Conservation (phyloP, 1,140 invertebrate genomes). For the Caenorhabditis briggsae region DNA sequence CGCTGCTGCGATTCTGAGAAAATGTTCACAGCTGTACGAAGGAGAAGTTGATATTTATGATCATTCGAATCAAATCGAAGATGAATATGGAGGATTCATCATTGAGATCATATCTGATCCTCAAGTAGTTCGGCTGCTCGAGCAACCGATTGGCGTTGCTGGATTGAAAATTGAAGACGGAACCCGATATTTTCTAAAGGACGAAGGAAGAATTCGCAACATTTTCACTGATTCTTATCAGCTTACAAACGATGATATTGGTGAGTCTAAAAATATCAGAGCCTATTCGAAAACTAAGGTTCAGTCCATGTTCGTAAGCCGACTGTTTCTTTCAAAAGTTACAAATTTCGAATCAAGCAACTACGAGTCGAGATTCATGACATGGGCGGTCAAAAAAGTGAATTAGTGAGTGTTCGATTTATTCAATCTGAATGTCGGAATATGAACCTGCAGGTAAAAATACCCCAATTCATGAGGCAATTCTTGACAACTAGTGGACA, state of each 20-base stretch:
- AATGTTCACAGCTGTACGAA: slow-evolving; percentile 29
- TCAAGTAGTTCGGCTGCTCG: neutral
- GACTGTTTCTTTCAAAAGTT: slow-evolving; percentile 69
- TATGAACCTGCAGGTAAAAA: slow-evolving; percentile 62
- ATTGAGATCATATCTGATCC: slow-evolving; percentile 30
- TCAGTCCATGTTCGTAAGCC: slow-evolving; percentile 68
- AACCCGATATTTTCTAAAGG: slow-evolving; percentile 51
- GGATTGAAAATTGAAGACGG: slow-evolving; percentile 58
- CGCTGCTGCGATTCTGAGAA: slow-evolving; percentile 28
- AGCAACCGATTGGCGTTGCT: slow-evolving; percentile 25
- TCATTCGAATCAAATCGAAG: slow-evolving; percentile 41
- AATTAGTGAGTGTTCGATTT: slow-evolving; percentile 61
- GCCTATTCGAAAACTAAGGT: neutral
- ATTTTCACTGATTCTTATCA: slow-evolving; percentile 34
- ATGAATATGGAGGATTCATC: slow-evolving; percentile 29
- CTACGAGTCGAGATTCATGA: slow-evolving; percentile 69
- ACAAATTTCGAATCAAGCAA: slow-evolving; percentile 68
- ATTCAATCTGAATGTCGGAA: neutral
- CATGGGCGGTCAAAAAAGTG: slow-evolving; percentile 70
- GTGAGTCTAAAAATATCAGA: neutral
- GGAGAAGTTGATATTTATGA: slow-evolving; percentile 45
- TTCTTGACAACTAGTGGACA: slow-evolving; percentile 65
- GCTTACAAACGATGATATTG: slow-evolving; percentile 42
- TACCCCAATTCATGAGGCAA: slow-evolving; percentile 68
- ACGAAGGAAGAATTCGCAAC: slow-evolving; percentile 34